Evolutionary conservation across 2,797 vertebrate species (phyloP).

Genomic region (Crax fasciolata): DNA sequence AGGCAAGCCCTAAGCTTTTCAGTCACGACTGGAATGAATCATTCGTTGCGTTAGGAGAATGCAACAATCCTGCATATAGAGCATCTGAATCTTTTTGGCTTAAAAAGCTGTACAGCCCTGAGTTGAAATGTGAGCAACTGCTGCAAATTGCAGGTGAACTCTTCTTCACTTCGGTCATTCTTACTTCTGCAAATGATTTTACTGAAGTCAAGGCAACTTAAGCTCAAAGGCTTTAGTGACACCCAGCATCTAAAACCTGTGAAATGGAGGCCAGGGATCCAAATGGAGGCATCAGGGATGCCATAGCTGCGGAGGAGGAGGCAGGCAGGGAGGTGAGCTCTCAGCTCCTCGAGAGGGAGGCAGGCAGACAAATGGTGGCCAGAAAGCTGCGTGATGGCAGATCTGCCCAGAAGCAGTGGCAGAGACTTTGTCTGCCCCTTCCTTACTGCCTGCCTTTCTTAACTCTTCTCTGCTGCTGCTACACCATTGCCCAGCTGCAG

Average conservation of each 20-base stretch:
- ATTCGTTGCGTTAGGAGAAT: slow-evolving; percentile 64
- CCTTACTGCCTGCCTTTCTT: neutral
- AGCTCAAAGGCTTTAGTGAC: neutral
- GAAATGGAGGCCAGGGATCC: neutral
- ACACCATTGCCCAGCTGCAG: neutral
- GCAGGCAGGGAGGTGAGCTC: neutral
- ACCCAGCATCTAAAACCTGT: neutral
- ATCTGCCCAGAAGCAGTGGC: neutral
- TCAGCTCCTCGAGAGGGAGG: neutral
- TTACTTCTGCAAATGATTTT: slow-evolving; percentile 22
- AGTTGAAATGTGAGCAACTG: slow-evolving; percentile 6
- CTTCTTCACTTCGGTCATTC: neutral
- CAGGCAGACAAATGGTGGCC: neutral
- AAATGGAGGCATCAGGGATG: neutral
- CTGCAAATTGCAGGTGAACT: slow-evolving; percentile 33
- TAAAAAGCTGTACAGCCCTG: slow-evolving; percentile 12
- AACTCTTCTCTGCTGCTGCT: neutral
- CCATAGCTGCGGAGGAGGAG: neutral
- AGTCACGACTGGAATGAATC: slow-evolving; percentile 79
- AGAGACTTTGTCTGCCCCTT: neutral
- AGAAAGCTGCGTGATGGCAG: neutral
- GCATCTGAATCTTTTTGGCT: slow-evolving; percentile 36
- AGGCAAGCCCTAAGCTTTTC: slow-evolving; percentile 70
- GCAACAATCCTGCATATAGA: slow-evolving; percentile 48
- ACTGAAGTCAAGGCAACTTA: neutral